Evolutionary conservation across 2,797 vertebrate species (phyloP), one percentile per base, ranked within the genome.

Genomic region (Sternotherus odoratus): DNA sequence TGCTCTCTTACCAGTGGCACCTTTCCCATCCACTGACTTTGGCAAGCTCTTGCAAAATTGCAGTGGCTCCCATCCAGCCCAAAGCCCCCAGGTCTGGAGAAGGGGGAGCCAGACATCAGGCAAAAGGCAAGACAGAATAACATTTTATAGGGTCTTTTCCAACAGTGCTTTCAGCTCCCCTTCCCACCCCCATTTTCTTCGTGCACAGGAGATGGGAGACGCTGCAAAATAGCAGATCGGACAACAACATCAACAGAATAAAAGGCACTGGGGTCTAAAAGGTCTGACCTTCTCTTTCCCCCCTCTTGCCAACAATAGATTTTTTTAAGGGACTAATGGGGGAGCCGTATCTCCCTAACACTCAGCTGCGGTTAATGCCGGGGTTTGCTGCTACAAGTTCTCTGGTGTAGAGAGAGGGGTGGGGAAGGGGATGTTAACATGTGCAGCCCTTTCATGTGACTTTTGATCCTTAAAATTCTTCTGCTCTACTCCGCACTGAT

Each of bases 141-240:
- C 24, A 91, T n/a, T n/a, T 30, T 83, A 2, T 3, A 28, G 1
- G 13, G 6, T 8, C 12, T 63, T 89, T 19, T 8, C 48, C 89
- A 93, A 63, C 2, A 2, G 2, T 8, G 8, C 1, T 87, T 89
- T 13, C 26, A 69, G 43, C 54, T 89, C 78, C 39, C 4, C 9
- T 87, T 85, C 78, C 39, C 4, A 11, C 88, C 43, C 16, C 23
- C 0, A 0, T 30, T 75, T 36, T 7, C 12, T 28, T 69, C 10
- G 4, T 54, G 39, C 43, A 4, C n/a, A 13, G 50, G 28, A 85
- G 28, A 56, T 9, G 48, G 46, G 50, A 36, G 33, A 39, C 8
- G 11, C 16, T 3, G 15, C 33, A 48, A 51, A 51, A 28, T 2
- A 17, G 49, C 26, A 0, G 33, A 33, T 54, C 12, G 2, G 16